Percentiles rank a stretch among this genome's conserved stretches.
These are phyloP conservation scores for Coccyzus lansbergi DNA, from an alignment of 2,797 vertebrate genomes.

Conservation along the genomic window DNA sequence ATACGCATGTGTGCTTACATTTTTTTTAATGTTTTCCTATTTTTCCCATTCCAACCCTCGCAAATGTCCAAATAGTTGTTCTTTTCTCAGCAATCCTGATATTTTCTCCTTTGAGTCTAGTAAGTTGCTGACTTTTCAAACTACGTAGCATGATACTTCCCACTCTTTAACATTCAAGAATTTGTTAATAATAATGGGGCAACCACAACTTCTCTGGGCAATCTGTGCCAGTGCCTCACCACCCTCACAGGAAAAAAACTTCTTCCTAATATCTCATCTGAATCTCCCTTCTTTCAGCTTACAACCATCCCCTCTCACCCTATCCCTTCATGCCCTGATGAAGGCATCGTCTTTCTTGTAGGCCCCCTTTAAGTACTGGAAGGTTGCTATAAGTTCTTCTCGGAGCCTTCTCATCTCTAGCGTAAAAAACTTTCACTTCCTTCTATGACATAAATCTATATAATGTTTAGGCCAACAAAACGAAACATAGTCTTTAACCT, in stretches of 20 bases:
- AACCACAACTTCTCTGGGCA: no score
- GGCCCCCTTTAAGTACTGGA: no score
- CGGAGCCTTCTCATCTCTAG: no score
- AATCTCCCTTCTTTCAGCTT: no score
- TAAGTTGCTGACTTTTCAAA: neutral
- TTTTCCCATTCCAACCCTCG: rapidly evolving
- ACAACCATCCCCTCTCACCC: no score
- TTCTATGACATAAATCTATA: neutral
- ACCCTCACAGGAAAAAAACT: no score
- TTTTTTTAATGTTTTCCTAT: neutral
- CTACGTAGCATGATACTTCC: neutral
- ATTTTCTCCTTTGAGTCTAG: neutral
- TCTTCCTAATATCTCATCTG: no score
- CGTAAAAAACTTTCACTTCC: neutral
- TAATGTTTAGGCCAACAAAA: neutral
- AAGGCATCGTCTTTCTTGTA: no score
- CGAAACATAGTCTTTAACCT: neutral
- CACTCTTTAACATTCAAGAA: neutral
- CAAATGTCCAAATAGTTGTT: neutral
- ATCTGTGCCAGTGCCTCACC: no score
- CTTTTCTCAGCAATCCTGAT: neutral
- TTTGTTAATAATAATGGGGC: neutral
- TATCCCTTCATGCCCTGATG: no score
- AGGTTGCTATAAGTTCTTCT: no score
- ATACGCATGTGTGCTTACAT: rapidly evolving